Percentiles rank a stretch among this genome's conserved stretches.
phyloP scores from a whole-genome alignment of 2,113 vertebrate genomes.

The Rhombomys opimus region DNA sequence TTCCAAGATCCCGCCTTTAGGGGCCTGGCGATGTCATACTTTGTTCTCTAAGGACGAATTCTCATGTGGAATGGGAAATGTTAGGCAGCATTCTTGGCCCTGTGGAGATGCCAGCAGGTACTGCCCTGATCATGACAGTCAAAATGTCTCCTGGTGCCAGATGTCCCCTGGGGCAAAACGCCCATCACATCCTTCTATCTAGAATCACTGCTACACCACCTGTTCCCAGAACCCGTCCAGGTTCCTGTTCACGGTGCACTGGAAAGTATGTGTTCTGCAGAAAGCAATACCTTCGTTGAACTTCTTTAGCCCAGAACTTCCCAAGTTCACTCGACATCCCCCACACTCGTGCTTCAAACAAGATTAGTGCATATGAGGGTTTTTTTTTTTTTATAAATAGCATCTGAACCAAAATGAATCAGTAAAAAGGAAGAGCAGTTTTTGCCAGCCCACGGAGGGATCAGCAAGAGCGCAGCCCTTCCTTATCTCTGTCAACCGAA shows the following conservation, averaged over 20 bases:
- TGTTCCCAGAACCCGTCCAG: background rate
- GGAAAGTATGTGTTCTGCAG: background rate
- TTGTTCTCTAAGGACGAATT: background rate
- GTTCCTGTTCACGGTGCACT: background rate
- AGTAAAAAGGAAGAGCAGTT: background rate
- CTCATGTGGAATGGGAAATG: no score
- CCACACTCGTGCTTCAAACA: background rate
- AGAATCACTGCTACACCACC: background rate
- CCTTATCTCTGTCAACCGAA: background rate
- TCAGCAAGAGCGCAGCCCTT: background rate
- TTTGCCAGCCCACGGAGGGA: background rate
- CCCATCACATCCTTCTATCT: background rate
- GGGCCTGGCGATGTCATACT: background rate
- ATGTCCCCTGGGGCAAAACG: background rate
- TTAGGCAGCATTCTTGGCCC: background rate
- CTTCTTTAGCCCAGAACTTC: background rate
- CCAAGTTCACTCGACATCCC: background rate
- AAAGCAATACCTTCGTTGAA: background rate
- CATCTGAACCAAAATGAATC: background rate
- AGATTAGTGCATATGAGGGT: background rate
- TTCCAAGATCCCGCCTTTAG: background rate
- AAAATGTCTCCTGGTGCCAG: background rate
- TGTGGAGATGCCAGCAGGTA: background rate
- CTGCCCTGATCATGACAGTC: background rate
- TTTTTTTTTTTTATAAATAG: background rate